Base-by-base conservation (phyloP, 1,140 invertebrate genomes). In the Bombus superbus region DNA sequence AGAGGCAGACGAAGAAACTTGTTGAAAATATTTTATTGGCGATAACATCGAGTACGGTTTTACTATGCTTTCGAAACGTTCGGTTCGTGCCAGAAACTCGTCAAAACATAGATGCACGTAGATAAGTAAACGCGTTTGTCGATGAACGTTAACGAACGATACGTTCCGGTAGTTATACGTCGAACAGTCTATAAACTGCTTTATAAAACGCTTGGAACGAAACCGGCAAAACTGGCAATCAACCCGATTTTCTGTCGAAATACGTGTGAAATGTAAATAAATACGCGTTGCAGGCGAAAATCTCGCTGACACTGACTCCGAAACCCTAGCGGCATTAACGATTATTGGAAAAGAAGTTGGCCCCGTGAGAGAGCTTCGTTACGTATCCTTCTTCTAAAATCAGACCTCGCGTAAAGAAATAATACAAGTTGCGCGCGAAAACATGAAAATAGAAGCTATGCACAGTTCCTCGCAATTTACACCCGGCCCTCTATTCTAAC, bases 401-500 rank as follows among this genome's bases (percentile, higher is more conserved):
- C n/a, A 53, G 73, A 9, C 28, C 22, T 28, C 5, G n/a, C 32
- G 15, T 64, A 68, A 44, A 66, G 25, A 79, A 79, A 42, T 40
- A 68, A 44, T 47, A 28, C 42, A 35, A 68, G 53, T 35, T 38
- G 40, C 40, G 42, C 28, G n/a, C 59, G 28, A 32, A 40, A 80
- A 28, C 77, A 72, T 40, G 66, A 38, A 64, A 72, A 72, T 72
- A 71, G n/a, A 18, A 80, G 32, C 32, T 53, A 38, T 62, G 78
- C 71, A 81, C 71, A 25, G 84, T 72, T 73, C 71, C 78, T 59
- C 64, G 47, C 40, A 72, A 68, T 59, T 81, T 77, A 62, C 62
- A 57, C 59, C 35, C 59, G 66, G 35, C 42, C 76, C 78, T 85
- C 68, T 40, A 42, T 79, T 79, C 59, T 66, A 53, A 81, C 53